Evolutionary conservation across 2,888 invertebrate species (phyloP).

Genomic region (Yponomeuta cagnagella): DNA sequence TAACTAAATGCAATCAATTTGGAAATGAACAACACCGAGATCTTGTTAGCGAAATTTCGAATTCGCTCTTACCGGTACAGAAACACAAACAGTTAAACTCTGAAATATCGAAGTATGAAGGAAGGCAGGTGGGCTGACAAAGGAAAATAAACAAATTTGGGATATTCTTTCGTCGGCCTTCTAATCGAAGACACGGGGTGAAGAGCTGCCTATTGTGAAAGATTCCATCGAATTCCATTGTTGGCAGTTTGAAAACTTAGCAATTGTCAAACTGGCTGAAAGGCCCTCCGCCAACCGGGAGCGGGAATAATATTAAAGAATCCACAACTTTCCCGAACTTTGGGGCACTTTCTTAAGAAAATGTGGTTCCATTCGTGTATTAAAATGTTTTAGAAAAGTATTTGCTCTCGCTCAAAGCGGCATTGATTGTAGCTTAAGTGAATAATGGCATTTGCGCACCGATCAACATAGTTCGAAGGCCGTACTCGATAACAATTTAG

Average conservation of each 20-base stretch:
- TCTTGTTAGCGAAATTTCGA: too few relatives aligned
- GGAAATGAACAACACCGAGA: too few relatives aligned
- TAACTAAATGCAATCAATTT: too few relatives aligned
- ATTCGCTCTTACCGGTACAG: too few relatives aligned
- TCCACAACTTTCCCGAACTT: constrained; percentile 14
- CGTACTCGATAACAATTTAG: too few relatives aligned
- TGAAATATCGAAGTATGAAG: too few relatives aligned
- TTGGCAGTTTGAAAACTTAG: constrained; percentile 15
- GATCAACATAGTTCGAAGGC: not conserved
- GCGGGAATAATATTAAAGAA: constrained; percentile 18
- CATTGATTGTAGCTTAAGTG: not conserved
- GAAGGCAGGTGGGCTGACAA: too few relatives aligned
- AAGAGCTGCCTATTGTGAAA: not conserved
- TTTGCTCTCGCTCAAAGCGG: not conserved
- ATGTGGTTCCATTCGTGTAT: constrained; percentile 11
- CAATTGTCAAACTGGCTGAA: constrained; percentile 17
- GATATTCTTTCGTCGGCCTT: not conserved
- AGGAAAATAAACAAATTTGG: not conserved
- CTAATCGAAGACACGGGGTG: constrained; percentile 1
- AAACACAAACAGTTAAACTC: too few relatives aligned
- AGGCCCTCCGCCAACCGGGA: constrained; percentile 14
- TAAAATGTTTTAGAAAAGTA: constrained; percentile 11
- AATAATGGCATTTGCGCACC: not conserved
- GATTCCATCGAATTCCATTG: not conserved
- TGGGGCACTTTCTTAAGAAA: constrained; percentile 6